Percentiles rank a stretch among this genome's conserved stretches.
Evolutionary conservation across 2,797 vertebrate genomes (phyloP).

Genomic region (Coilia nasus): DNA sequence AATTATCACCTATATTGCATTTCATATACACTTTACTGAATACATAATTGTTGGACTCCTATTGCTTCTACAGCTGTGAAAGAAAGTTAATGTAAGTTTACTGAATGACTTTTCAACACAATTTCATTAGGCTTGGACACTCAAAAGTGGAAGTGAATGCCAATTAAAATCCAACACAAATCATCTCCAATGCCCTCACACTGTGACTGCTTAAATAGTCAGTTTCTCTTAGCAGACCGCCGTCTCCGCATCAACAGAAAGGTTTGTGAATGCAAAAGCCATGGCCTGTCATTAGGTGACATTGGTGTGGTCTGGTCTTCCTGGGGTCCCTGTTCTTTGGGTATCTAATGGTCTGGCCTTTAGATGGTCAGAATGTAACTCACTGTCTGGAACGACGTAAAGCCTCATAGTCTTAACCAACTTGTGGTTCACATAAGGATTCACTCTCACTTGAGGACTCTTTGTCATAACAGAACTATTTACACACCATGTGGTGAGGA

Average conservation of each 20-base stretch:
- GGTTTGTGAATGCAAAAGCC: neutral
- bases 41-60: neutral
- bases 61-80: neutral
- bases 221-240: neutral
- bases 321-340: neutral
- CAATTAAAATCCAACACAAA: constrained; percentile 4
- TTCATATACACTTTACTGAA: too few species aligned
- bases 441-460: neutral
- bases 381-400: neutral
- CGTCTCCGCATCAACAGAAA: neutral
- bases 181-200: neutral
- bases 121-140: neutral
- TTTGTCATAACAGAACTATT: neutral
- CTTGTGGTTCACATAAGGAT: neutral
- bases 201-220: neutral
- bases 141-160: neutral
- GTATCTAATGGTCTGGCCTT: constrained; percentile 7
- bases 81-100: neutral
- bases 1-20: neutral
- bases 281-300: neutral
- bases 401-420: neutral
- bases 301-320: neutral
- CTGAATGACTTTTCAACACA: neutral
- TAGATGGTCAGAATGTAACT: neutral
- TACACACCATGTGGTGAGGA: neutral